These are phyloP conservation scores for Aspiorhynchus laticeps DNA, from an alignment of 2,113 vertebrate genomes.

Conservation along the genomic window DNA sequence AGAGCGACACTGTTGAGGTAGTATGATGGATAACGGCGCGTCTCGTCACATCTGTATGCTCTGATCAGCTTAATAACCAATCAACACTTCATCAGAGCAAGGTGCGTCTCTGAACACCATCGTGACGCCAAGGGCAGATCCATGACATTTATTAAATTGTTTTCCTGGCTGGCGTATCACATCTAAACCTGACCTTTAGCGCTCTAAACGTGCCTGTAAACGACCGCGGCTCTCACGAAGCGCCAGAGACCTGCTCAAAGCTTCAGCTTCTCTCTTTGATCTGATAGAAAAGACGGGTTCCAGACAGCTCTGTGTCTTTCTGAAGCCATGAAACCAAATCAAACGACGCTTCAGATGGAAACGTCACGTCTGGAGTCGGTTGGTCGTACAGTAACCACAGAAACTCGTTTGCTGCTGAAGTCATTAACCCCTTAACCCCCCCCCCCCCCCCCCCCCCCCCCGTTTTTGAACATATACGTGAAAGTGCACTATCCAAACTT, in stretches of 20 bases:
- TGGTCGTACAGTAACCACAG: neutral
- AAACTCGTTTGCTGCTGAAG: neutral
- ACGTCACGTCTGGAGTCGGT: neutral
- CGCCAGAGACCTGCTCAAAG: neutral
- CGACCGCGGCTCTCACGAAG: neutral
- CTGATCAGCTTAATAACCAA: constrained; percentile 25
- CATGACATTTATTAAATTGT: constrained; percentile 54
- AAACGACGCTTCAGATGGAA: neutral
- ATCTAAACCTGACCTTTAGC: constrained; percentile 50
- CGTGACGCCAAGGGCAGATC: constrained; percentile 33
- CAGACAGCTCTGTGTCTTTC: neutral
- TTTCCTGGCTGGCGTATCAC: constrained; percentile 28
- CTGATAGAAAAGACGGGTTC: neutral
- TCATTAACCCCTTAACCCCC: too few relatives aligned
- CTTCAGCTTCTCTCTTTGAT: neutral
- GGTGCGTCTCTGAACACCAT: neutral
- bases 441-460: too few relatives aligned
- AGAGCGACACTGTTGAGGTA: constrained; percentile 38
- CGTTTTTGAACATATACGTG: too few relatives aligned
- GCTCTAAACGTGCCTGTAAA: neutral
- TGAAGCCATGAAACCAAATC: neutral
- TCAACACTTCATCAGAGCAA: constrained; percentile 4
- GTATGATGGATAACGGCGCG: constrained; percentile 46
- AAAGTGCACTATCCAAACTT: too few relatives aligned
- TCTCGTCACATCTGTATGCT: constrained; percentile 2